Percentiles rank a stretch among this genome's conserved stretches.
These are phyloP conservation scores for Fabriciana adippe DNA, from an alignment of 2,888 invertebrate species.

Conservation along the genomic window DNA sequence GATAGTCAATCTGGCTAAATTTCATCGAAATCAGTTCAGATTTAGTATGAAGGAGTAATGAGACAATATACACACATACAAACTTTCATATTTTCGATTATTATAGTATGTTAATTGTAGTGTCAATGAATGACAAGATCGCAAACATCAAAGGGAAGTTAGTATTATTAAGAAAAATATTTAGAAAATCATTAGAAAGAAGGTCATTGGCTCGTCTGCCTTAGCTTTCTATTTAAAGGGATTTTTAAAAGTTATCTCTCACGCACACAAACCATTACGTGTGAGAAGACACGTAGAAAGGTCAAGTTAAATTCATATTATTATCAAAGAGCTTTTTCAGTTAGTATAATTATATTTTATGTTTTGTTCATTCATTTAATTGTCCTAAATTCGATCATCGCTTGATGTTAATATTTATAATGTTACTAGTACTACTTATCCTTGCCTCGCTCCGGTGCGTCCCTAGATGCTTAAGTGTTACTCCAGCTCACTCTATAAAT, in stretches of 20 bases:
- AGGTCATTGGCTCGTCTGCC: conserved; percentile 22
- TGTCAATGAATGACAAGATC: conserved; percentile 3
- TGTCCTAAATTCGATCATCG: too few species aligned
- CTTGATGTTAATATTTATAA: too few species aligned
- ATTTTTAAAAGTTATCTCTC: conserved; percentile 28
- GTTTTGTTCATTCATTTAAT: too few species aligned
- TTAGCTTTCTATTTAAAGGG: conserved; percentile 35
- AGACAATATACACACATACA: too few species aligned
- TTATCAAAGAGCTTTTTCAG: neutral
- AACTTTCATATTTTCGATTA: too few species aligned
- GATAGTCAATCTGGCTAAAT: too few species aligned
- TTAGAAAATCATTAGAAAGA: conserved; percentile 42
- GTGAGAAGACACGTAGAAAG: conserved; percentile 9
- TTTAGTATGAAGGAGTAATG: neutral
- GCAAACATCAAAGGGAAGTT: conserved; percentile 11
- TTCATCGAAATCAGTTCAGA: neutral
- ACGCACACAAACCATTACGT: conserved; percentile 23
- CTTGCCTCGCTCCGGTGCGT: too few species aligned
- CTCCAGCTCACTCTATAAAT: too few species aligned
- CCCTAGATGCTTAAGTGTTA: too few species aligned
- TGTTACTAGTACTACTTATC: too few species aligned
- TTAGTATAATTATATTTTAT: too few species aligned
- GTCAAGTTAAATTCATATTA: conserved; percentile 1
- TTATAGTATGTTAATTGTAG: too few species aligned
- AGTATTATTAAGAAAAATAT: conserved; percentile 26